Conservation (phyloP, 1,140 invertebrate species). For the Bombus waltoni region DNA sequence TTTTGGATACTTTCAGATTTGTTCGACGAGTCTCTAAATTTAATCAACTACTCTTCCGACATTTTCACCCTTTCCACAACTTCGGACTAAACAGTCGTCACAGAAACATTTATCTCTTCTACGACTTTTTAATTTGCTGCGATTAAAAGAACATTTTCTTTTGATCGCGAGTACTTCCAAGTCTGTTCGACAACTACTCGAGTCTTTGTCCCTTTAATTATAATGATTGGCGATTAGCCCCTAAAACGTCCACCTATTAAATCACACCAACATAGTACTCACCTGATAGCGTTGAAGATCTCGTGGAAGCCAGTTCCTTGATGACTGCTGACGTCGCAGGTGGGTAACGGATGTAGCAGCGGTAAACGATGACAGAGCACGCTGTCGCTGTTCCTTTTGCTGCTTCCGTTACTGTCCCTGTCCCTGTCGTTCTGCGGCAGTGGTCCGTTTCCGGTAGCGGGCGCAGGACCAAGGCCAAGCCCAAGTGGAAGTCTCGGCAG, state of each 20-base stretch:
- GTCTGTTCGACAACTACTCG: too few species aligned
- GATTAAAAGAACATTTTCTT: too few species aligned
- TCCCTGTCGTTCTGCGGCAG: constrained; percentile 71
- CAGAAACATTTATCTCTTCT: neutral
- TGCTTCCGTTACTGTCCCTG: constrained; percentile 77
- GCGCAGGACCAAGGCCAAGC: constrained; percentile 70
- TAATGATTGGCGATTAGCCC: too few species aligned
- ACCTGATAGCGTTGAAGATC: constrained; percentile 80
- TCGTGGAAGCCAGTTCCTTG: constrained; percentile 82
- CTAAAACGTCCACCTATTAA: neutral
- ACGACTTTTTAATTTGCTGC: too few species aligned
- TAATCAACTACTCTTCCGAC: neutral
- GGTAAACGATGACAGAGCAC: constrained; percentile 83
- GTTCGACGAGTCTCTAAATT: too few species aligned
- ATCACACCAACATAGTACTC: neutral
- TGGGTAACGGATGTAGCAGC: constrained; percentile 82
- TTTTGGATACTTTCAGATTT: too few species aligned
- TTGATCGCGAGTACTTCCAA: too few species aligned
- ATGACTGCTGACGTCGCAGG: constrained; percentile 81
- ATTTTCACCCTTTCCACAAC: neutral
- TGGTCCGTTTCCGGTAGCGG: constrained; percentile 70
- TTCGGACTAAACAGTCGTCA: neutral
- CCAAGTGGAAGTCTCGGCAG: constrained; percentile 81
- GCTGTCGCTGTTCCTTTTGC: constrained; percentile 83
- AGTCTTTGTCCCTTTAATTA: too few species aligned